A percentile compares a stretch with the other conserved stretches of the same genome.
These are phyloP conservation scores for Ceramica pisi DNA, from an alignment of 2,888 invertebrate genomes.

Conservation along the genomic window DNA sequence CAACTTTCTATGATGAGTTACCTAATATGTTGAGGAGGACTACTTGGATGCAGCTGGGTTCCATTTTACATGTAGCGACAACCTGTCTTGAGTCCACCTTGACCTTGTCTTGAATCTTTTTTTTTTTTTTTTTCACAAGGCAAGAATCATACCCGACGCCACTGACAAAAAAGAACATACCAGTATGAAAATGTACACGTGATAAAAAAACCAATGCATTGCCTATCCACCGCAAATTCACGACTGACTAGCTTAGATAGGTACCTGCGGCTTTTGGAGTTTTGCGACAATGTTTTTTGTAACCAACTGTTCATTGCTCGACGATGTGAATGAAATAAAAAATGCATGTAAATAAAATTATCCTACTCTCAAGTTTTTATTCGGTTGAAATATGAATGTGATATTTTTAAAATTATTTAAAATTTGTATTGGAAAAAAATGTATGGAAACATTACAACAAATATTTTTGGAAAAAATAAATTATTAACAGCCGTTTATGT, in stretches of 20 bases:
- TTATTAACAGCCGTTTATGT: background rate
- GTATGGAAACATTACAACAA: too few species aligned
- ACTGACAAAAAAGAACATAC: background rate
- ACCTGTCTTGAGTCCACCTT: too few species aligned
- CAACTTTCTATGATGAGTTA: too few species aligned
- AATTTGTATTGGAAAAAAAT: too few species aligned
- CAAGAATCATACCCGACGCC: too few species aligned
- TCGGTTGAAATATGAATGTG: background rate
- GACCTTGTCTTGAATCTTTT: too few species aligned
- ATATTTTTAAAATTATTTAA: background rate
- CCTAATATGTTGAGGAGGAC: too few species aligned
- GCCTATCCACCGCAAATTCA: constrained; percentile 10
- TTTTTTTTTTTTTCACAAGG: too few species aligned
- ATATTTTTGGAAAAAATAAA: background rate
- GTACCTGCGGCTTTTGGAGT: constrained; percentile 7
- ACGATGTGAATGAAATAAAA: constrained; percentile 14
- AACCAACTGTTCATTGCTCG: background rate
- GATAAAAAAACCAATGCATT: background rate
- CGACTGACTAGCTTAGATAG: constrained; percentile 7
- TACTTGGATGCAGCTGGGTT: too few species aligned
- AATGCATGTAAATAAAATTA: constrained; percentile 14
- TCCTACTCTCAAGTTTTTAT: background rate
- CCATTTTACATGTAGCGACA: too few species aligned
- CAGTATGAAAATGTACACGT: background rate
- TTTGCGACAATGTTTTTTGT: constrained; percentile 15